phyloP scores from a whole-genome alignment of 2,888 invertebrate species.

The Ochropleura leucogaster region DNA sequence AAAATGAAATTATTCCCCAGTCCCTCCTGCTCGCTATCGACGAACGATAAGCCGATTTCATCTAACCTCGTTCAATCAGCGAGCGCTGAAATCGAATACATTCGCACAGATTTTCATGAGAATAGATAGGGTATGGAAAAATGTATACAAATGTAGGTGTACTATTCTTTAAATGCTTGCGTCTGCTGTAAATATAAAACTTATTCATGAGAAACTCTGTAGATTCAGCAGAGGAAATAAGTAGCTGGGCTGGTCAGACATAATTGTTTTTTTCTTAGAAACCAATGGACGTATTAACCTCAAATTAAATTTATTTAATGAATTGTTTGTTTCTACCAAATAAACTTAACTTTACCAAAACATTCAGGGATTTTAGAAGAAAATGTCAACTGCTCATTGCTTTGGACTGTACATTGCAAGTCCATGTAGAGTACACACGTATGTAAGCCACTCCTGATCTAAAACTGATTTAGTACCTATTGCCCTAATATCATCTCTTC shows the following conservation, averaged over 20 bases:
- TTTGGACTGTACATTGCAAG: too few species aligned
- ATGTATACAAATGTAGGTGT: neutral
- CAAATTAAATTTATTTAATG: too few species aligned
- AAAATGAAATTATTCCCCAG: conserved; percentile 83
- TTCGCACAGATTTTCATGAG: conserved; percentile 63
- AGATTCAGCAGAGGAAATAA: neutral
- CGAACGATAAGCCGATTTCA: conserved; percentile 86
- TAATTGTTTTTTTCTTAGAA: too few species aligned
- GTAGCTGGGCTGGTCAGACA: too few species aligned
- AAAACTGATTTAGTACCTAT: neutral
- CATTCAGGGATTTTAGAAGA: too few species aligned
- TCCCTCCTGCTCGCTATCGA: conserved; percentile 72
- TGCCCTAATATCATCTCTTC: neutral
- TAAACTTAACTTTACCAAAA: too few species aligned
- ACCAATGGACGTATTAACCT: too few species aligned
- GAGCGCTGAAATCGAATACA: conserved; percentile 72
- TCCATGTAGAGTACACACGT: neutral
- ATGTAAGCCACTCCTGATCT: neutral
- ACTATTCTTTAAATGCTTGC: neutral
- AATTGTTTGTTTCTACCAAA: too few species aligned
- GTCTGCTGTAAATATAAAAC: neutral
- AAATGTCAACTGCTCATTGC: too few species aligned
- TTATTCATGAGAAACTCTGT: neutral
- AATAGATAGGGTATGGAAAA: conserved; percentile 12
- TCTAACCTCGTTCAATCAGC: conserved; percentile 87